Conservation (phyloP, 35 echinoderm and acorn worm genomes). For the Heliocidaris erythrogramma region DNA sequence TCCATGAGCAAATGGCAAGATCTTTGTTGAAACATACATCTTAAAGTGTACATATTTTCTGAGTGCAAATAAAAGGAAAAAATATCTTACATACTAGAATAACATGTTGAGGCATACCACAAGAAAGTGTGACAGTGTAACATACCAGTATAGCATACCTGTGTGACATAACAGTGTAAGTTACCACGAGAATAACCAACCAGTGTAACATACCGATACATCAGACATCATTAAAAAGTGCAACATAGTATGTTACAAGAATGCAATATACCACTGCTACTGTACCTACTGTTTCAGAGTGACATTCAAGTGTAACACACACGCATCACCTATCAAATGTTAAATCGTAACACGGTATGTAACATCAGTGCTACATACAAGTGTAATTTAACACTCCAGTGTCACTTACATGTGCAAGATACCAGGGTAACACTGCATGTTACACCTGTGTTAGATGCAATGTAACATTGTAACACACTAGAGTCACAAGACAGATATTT, state of each 20-base stretch:
- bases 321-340: not conserved
- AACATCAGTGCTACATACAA: not conserved
- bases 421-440: not conserved
- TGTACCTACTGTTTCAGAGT: too few relatives aligned
- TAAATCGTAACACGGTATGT: not conserved
- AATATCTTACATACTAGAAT: not conserved
- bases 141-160: too few relatives aligned
- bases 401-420: not conserved
- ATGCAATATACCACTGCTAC: not conserved
- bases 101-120: too few relatives aligned
- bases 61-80: not conserved
- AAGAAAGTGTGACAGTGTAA: too few relatives aligned
- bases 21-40: not conserved
- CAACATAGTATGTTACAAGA: not conserved
- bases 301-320: not conserved
- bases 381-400: not conserved
- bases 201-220: not conserved
- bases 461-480: not conserved
- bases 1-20: not conserved
- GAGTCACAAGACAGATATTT: not conserved
- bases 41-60: not conserved
- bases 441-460: not conserved
- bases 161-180: too few relatives aligned
- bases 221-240: not conserved
- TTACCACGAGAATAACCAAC: too few relatives aligned